Conservation (phyloP, 2,797 vertebrate species). For the Phaenicophaeus curvirostris region DNA sequence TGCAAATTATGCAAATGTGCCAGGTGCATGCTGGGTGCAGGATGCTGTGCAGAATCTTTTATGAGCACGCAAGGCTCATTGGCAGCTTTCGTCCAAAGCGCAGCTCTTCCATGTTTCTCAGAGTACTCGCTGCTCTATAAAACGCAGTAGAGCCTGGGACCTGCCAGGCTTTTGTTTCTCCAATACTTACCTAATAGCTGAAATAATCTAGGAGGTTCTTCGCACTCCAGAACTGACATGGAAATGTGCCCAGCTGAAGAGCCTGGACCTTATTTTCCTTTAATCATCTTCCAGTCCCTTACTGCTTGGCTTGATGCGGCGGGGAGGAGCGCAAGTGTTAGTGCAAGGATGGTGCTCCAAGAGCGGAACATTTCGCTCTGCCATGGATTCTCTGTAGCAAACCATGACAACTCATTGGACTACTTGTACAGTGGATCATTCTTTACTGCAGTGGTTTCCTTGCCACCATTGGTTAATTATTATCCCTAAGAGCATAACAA, state of each 20-base stretch:
- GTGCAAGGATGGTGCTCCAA: not conserved
- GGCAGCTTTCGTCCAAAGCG: not conserved
- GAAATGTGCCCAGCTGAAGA: not conserved
- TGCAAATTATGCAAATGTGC: conserved; percentile 31
- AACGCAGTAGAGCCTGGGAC: not conserved
- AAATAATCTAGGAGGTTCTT: not conserved
- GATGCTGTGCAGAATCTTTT: not conserved
- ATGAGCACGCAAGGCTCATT: not conserved
- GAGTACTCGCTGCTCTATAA: not conserved
- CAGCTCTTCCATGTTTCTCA: not conserved
- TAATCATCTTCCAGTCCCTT: not conserved
- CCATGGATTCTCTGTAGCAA: not conserved
- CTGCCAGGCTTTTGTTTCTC: not conserved
- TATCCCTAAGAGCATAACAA: not conserved
- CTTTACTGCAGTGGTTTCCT: not conserved
- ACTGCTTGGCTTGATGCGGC: not conserved
- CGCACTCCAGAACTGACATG: not conserved
- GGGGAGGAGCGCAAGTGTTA: not conserved
- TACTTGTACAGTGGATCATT: not conserved
- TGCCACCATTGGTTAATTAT: not conserved
- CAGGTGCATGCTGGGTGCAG: conserved; percentile 45
- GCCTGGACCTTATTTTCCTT: not conserved
- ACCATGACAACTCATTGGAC: not conserved
- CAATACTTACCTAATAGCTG: not conserved
- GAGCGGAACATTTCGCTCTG: not conserved